These are phyloP conservation scores for Columba guinea DNA, from an alignment of 2,797 vertebrate species.

Conservation along the genomic window DNA sequence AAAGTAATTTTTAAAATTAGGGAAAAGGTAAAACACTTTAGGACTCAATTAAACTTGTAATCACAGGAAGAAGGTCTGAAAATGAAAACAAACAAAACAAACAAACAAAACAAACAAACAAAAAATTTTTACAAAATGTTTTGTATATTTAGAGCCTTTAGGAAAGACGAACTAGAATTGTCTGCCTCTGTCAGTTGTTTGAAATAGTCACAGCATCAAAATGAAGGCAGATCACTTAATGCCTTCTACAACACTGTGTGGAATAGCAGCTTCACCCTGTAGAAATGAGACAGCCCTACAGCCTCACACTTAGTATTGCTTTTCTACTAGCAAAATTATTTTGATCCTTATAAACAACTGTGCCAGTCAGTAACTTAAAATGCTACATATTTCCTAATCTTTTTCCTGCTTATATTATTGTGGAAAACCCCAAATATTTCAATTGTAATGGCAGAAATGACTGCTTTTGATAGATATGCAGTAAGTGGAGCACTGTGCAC, in stretches of 20 bases:
- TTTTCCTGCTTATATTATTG: background rate
- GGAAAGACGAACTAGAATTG: background rate
- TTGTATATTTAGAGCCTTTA: background rate
- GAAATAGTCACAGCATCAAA: background rate
- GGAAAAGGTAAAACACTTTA: background rate
- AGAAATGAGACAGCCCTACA: background rate
- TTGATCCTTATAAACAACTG: background rate
- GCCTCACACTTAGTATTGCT: accelerated
- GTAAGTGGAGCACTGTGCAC: background rate
- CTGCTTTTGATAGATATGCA: background rate
- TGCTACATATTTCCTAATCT: accelerated
- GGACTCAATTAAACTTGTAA: background rate
- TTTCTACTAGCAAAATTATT: background rate
- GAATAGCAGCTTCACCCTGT: background rate
- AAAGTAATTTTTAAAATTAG: background rate
- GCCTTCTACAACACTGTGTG: background rate
- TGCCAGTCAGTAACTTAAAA: background rate
- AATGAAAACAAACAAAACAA: background rate
- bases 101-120: background rate
- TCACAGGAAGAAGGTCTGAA: background rate
- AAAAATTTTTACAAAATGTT: background rate
- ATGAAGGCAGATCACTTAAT: background rate
- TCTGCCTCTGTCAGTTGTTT: background rate
- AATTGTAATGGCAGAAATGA: background rate
- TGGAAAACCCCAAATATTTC: background rate